Percentiles rank a stretch among this genome's conserved stretches.
These are phyloP conservation scores for Hemiprocne comata DNA, from an alignment of 2,113 vertebrate species.

Conservation along the genomic window DNA sequence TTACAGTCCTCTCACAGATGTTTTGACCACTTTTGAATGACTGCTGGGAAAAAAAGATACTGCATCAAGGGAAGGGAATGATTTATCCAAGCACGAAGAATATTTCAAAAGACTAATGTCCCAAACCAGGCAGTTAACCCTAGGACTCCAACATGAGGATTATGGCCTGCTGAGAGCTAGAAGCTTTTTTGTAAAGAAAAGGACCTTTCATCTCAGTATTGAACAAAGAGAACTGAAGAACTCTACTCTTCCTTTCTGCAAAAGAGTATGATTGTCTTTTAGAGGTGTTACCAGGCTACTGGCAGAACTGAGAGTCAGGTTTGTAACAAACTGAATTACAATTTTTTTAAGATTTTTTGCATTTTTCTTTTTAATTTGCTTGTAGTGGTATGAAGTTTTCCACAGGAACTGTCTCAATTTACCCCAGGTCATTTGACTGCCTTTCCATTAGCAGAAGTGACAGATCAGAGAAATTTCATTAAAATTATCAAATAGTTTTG, in stretches of 20 bases:
- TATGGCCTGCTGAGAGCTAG: neutral
- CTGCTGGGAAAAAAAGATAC: neutral
- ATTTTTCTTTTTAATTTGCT: constrained; percentile 5
- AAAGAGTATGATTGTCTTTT: neutral
- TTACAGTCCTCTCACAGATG: neutral
- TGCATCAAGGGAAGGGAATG: neutral
- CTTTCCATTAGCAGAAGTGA: neutral
- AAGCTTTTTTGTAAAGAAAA: neutral
- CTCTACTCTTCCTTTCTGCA: neutral
- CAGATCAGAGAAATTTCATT: neutral
- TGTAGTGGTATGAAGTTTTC: neutral
- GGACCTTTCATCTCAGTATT: neutral
- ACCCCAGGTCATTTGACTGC: neutral
- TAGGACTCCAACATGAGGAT: neutral
- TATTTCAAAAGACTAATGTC: constrained; percentile 11
- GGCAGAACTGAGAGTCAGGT: neutral
- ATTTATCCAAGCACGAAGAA: neutral
- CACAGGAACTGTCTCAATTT: neutral
- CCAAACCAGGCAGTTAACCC: constrained; percentile 22
- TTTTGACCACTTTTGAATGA: neutral
- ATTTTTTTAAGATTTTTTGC: neutral
- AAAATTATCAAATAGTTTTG: neutral
- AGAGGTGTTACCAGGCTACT: neutral
- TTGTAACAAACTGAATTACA: neutral
- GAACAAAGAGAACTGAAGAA: neutral